phyloP scores from a whole-genome alignment of 2,888 invertebrate genomes.

The Philhelius pedissequus region DNA sequence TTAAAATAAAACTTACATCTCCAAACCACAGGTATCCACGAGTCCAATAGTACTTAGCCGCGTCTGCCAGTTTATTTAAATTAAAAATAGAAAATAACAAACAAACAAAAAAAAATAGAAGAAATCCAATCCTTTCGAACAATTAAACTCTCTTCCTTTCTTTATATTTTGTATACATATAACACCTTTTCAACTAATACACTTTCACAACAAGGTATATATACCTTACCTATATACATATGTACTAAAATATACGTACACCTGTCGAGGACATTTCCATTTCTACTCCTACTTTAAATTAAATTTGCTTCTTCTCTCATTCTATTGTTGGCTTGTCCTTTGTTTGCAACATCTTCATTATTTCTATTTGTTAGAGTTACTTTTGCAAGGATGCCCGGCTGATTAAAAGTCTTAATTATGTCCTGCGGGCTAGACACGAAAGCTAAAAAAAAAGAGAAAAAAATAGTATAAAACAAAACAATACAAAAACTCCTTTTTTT shows the following conservation, averaged over 20 bases:
- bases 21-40: too few species aligned
- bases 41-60: neutral
- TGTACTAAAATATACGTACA: neutral
- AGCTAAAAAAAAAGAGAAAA: neutral
- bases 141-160: neutral
- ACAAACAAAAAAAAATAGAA: neutral
- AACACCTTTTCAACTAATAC: neutral
- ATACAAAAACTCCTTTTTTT: conserved; percentile 17
- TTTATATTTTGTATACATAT: neutral
- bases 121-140: neutral
- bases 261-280: conserved; percentile 37
- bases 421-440: conserved; percentile 48
- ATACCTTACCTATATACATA: neutral
- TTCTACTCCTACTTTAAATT: conserved; percentile 43
- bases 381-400: conserved; percentile 46
- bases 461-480: neutral
- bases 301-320: conserved; percentile 33
- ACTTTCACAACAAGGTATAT: neutral
- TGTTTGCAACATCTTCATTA: conserved; percentile 42
- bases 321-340: conserved; percentile 9
- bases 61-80: neutral
- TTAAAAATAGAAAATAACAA: neutral
- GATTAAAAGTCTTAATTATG: conserved; percentile 65
- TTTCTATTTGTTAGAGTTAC: conserved; percentile 32
- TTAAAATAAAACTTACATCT: too few species aligned